Percentiles rank a stretch among this genome's conserved stretches.
Conservation (phyloP, 2,888 invertebrate species). For the Trachelus troglodyta region DNA sequence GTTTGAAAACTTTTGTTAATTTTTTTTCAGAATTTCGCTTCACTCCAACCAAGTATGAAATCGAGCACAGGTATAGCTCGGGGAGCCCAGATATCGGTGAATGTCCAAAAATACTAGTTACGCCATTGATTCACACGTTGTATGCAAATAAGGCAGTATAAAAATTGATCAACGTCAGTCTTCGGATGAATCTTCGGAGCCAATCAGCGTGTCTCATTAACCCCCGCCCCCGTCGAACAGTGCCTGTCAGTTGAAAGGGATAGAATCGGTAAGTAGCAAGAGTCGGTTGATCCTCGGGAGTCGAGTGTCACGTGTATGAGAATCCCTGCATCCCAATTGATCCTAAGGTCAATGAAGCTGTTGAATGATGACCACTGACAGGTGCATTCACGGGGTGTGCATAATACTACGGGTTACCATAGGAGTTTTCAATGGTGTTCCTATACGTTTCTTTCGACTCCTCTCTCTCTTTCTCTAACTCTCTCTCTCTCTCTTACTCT, state of each 20-base stretch:
- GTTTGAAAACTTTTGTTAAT: not conserved
- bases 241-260: conserved; percentile 40
- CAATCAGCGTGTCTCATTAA: conserved; percentile 56
- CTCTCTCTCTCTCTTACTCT: not conserved
- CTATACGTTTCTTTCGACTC: conserved; percentile 8
- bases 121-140: conserved; percentile 23
- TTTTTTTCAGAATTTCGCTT: not conserved
- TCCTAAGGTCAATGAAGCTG: conserved; percentile 57
- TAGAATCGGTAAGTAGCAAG: not conserved
- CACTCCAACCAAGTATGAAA: not conserved
- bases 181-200: conserved; percentile 49
- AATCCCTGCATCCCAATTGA: conserved; percentile 57
- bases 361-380: conserved; percentile 58
- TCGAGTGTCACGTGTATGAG: conserved; percentile 31
- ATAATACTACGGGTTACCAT: conserved; percentile 39
- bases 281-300: not conserved
- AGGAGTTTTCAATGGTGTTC: conserved; percentile 33
- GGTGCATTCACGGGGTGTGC: conserved; percentile 50
- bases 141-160: conserved; percentile 51
- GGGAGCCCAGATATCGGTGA: not conserved
- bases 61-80: not conserved
- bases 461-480: not conserved
- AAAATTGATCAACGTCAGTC: conserved; percentile 56
- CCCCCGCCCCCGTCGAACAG: conserved; percentile 48
- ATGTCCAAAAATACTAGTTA: not conserved